phyloP scores from a whole-genome alignment of 2,797 vertebrate species.

The Crotalus adamanteus region DNA sequence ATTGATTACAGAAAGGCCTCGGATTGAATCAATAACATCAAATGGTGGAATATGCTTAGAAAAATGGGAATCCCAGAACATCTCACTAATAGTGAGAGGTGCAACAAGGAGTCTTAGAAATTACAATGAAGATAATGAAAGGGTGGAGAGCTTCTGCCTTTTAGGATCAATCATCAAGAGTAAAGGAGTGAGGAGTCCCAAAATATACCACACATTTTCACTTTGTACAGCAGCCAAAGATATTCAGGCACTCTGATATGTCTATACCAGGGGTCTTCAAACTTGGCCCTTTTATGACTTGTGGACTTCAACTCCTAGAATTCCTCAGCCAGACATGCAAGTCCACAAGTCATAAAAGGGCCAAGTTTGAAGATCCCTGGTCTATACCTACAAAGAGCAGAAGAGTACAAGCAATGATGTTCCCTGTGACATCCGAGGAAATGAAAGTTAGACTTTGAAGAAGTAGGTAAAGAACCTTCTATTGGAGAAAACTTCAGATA shows the following conservation, averaged over 20 bases:
- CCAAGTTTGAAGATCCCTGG: no score
- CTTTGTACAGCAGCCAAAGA: neutral
- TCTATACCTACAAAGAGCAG: neutral
- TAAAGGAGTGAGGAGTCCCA: neutral
- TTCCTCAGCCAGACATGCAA: no score
- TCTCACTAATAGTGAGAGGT: neutral
- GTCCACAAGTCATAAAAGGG: no score
- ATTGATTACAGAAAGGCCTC: neutral
- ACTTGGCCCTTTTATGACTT: no score
- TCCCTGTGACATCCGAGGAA: neutral
- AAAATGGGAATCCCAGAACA: neutral
- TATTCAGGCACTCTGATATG: neutral
- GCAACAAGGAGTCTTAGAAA: neutral
- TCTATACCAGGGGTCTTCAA: neutral
- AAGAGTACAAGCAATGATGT: neutral
- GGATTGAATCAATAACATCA: neutral
- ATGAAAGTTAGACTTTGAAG: neutral
- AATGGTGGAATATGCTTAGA: neutral
- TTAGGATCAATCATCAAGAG: neutral
- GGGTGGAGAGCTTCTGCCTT: neutral
- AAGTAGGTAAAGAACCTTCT: neutral
- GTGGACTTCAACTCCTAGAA: no score
- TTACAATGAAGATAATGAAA: neutral
- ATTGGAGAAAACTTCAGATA: neutral
- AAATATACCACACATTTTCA: neutral